Conservation (phyloP, 2,797 vertebrate species). For the Otolemur crassicaudatus region DNA sequence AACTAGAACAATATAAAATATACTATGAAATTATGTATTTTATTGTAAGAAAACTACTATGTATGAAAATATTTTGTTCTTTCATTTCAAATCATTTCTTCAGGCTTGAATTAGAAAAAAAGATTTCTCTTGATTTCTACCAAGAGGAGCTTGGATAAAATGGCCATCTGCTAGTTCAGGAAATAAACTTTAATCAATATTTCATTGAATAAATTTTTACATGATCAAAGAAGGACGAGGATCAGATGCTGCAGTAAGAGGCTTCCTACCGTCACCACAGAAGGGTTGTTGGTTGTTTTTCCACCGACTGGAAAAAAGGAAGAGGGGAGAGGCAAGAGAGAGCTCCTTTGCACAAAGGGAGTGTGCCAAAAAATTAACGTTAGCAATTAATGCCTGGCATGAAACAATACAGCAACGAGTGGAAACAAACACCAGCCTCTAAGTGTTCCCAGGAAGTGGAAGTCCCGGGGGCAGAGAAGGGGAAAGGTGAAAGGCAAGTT, state of each 20-base stretch:
- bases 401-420: slow-evolving; percentile 69
- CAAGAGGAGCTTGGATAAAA: neutral
- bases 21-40: neutral
- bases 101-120: neutral
- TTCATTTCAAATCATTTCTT: slow-evolving; percentile 20
- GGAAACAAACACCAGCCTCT: neutral
- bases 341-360: slow-evolving; percentile 50
- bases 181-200: slow-evolving; percentile 6
- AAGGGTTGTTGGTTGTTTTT: neutral
- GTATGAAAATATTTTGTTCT: neutral
- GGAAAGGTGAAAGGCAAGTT: neutral
- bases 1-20: neutral
- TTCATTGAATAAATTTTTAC: neutral
- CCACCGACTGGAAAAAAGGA: neutral
- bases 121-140: neutral
- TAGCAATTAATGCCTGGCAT: slow-evolving; percentile 71
- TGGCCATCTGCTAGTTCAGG: neutral
- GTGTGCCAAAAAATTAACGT: slow-evolving; percentile 10
- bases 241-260: neutral
- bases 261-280: neutral
- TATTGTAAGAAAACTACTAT: neutral
- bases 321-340: neutral
- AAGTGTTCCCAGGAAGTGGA: neutral
- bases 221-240: neutral
- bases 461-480: neutral